Evolutionary conservation across 2,113 vertebrate species (phyloP).

Genomic region (Thermophis baileyi): DNA sequence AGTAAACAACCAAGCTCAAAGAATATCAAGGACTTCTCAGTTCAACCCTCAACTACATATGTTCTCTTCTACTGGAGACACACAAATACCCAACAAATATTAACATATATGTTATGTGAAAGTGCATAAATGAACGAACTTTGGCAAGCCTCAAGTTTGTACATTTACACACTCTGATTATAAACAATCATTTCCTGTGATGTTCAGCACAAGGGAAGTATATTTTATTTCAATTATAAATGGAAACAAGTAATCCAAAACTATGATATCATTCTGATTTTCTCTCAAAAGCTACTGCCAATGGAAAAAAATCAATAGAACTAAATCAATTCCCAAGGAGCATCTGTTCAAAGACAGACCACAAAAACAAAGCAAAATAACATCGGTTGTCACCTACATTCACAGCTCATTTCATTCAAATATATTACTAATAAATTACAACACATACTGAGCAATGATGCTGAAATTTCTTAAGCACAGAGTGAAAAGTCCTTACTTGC

Average conservation of each 20-base stretch:
- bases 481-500: not conserved
- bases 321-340: not conserved
- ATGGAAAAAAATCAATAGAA: not conserved
- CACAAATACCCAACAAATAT: not conserved
- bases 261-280: not conserved
- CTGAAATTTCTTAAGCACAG: not conserved
- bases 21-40: not conserved
- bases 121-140: not conserved
- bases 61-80: not conserved
- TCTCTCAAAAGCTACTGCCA: not conserved
- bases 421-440: not conserved
- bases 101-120: not conserved
- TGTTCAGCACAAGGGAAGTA: not conserved
- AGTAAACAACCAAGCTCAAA: not conserved
- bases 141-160: not conserved
- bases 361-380: not conserved
- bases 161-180: not conserved
- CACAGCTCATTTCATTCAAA: not conserved
- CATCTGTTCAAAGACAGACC: not conserved
- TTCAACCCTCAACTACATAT: not conserved
- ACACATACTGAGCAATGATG: not conserved
- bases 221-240: not conserved
- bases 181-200: not conserved
- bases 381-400: not conserved
- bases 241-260: not conserved